Evolutionary conservation across 1,140 invertebrate genomes (phyloP), one percentile per base, ranked within the genome.

Genomic region (Micrasema minimum): DNA sequence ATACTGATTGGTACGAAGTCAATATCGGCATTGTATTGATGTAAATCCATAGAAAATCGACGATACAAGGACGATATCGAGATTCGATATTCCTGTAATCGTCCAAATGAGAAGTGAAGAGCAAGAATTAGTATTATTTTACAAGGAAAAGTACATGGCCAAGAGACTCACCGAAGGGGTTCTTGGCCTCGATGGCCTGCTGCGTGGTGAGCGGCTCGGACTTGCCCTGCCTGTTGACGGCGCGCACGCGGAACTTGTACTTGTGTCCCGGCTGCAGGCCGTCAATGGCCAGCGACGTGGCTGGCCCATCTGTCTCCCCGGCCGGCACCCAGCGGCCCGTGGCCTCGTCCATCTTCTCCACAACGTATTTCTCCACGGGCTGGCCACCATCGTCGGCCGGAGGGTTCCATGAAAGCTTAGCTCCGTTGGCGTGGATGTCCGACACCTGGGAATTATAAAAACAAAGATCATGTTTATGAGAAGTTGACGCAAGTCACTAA

Each of bases 181-280:
- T 98, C 81, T 99, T 99, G 46, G 98, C 98, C 82, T 97, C 91
- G 72, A 94, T 95, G n/a, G 93, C 88, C 77, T 94, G 90, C n/a
- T 88, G 86, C 14, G 95, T 91, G 1, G 92, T 92, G 1, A 99
- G 85, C 16, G 97, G 96, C 77, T 99, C 96, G 20, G 96, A 98
- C 82, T 93, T 93, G 53, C 97, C 98, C 87, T 98, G 94, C 80
- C 93, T 93, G 78, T 99, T 99, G 37, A 96, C 94, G 22, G 97
- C 97, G 26, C 93, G 88, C 0, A 99, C 96, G 71, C 97, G 85
- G 87, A 98, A 99, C 82, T 97, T 97, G 83, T 99, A 99, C 80
- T 96, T 96, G 77, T 98, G 94, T 65, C 93, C 93, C 0, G 95
- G 94, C 38, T 86, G 89, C 0, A 99, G 81, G 11, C 90, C 93